Evolutionary conservation across 2,113 vertebrate species (phyloP).

Genomic region (Daubentonia madagascariensis): DNA sequence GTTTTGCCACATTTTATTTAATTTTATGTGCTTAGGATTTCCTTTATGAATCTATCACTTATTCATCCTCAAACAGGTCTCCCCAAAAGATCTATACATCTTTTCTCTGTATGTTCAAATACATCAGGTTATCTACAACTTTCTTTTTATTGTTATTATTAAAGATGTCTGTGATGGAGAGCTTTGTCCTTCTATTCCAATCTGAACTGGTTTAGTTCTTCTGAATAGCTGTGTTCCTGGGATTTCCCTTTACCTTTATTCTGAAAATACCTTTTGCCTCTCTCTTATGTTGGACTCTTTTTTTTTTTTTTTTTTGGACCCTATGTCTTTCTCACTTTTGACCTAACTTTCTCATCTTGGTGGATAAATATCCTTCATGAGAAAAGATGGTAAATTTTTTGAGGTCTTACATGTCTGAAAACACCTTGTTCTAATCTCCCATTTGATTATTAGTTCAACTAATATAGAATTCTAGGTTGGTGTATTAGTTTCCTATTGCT

Average conservation of each 20-base stretch:
- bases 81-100: neutral
- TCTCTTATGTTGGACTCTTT: neutral
- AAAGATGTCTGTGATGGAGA: neutral
- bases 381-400: neutral
- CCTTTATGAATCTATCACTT: neutral
- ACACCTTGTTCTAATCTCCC: neutral
- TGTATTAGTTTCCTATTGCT: neutral
- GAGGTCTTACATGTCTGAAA: neutral
- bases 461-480: neutral
- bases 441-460: neutral
- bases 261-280: neutral
- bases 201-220: neutral
- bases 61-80: neutral
- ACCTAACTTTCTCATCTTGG: neutral
- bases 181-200: neutral
- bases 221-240: neutral
- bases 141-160: neutral
- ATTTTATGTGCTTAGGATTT: neutral
- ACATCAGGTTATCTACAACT: neutral
- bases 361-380: neutral
- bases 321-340: neutral
- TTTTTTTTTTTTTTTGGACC: neutral
- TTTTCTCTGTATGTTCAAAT: neutral
- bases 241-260: neutral
- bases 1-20: neutral